These are phyloP conservation scores for Plutomurus gul DNA, from an alignment of 1,140 invertebrate genomes.

Conservation along the genomic window DNA sequence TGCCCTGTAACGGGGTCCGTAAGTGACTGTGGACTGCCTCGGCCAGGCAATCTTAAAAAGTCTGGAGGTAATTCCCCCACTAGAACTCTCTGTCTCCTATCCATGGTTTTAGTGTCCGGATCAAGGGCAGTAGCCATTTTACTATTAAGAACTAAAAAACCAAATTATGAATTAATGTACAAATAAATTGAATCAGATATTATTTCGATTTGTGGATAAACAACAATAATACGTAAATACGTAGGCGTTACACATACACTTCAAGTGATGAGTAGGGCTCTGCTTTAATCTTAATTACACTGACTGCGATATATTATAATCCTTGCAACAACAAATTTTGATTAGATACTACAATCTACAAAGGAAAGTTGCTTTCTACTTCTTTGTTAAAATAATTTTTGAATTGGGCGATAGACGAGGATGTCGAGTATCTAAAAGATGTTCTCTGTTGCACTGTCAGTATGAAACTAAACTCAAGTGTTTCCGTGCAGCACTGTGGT, in stretches of 20 bases:
- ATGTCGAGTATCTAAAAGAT: not conserved
- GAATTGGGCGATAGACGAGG: too few relatives aligned
- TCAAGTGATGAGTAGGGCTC: too few relatives aligned
- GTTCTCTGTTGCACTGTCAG: not conserved
- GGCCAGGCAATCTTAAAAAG: constrained; percentile 71
- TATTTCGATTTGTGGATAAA: too few relatives aligned
- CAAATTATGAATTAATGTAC: not conserved
- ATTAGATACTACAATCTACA: too few relatives aligned
- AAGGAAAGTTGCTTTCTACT: not conserved
- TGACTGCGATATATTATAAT: too few relatives aligned
- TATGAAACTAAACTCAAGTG: not conserved
- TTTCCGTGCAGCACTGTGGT: not conserved
- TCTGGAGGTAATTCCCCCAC: constrained; percentile 78
- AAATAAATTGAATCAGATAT: not conserved
- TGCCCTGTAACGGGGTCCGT: constrained; percentile 25
- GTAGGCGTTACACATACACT: too few relatives aligned
- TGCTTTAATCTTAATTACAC: too few relatives aligned
- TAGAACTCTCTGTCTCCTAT: constrained; percentile 61
- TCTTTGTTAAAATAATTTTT: not conserved
- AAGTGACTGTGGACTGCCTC: not conserved
- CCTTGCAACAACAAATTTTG: not conserved
- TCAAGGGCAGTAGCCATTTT: constrained; percentile 49
- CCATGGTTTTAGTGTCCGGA: constrained; percentile 42
- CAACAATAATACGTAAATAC: too few relatives aligned
- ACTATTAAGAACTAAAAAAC: not conserved